Base-by-base conservation (phyloP, 2,113 vertebrate species). In the Pseudorhombus dupliciocellatus region DNA sequence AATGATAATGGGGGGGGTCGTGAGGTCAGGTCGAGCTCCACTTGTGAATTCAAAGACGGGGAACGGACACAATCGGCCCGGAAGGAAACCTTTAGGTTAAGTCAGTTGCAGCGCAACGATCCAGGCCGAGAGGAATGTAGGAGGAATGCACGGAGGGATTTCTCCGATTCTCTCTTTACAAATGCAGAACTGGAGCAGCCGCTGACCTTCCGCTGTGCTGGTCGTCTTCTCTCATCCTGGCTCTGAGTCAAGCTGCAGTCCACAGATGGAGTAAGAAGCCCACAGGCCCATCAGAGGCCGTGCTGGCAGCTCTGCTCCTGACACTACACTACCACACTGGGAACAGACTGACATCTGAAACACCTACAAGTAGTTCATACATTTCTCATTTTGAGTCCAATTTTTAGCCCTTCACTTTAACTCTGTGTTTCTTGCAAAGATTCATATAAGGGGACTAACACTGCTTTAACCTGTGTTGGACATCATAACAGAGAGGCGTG, bases 1-100 rank as follows among this genome's bases (percentile, higher is more conserved):
- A 83, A 86, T 69, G 14, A 73, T 84, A 82, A 90, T 76, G 55
- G 83, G 69, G 77, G 30, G n/a, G n/a, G n/a, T n/a, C n/a, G n/a
- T 64, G 75, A 56, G 82, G 70, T 80, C 77, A 79, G 64, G 50
- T 30, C 20, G 18, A 34, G 48, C 12, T 63, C 7, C 3, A 10
- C 52, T 56, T 54, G 64, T 34, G 63, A 46, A 59, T 69, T 66
- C 28, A 50, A 16, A 73, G 56, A 71, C 63, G 58, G 30, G 61
- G 63, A 54, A 60, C n/a, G 37, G 34, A 70, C 20, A 40, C 40
- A 75, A 71, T 34, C 7, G 71, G 70, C 66, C 64, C 57, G 51
- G 56, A 70, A 30, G 0, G 24, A 26, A 40, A 46, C 18, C 1
- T n/a, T 28, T 8, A 24, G 24, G 22, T 26, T 54, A 20, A n/a